Percentiles rank a stretch among this genome's conserved stretches.
Evolutionary conservation across 2,797 vertebrate genomes (phyloP).

Genomic region (Intellagama lesueurii): DNA sequence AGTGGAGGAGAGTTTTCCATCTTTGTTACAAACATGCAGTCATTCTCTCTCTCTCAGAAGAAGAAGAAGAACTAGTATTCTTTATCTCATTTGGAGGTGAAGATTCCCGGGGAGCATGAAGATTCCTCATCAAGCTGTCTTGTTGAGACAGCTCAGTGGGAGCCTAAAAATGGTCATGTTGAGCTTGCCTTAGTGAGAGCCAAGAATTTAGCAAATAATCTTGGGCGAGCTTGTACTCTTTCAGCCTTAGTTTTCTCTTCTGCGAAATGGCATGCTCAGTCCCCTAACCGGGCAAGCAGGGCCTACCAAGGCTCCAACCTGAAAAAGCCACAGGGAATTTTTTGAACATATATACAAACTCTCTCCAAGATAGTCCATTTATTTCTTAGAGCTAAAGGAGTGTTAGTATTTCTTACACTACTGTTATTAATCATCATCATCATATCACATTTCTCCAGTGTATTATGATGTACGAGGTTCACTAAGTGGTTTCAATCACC

Average conservation of each 20-base stretch:
- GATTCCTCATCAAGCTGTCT: no score
- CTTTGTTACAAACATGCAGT: no score
- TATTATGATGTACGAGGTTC: constrained; percentile 50
- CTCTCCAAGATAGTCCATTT: constrained; percentile 1
- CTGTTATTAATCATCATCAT: constrained; percentile 34
- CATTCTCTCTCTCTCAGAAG: no score
- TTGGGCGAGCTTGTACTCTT: no score
- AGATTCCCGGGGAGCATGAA: no score
- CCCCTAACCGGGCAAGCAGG: fast-evolving
- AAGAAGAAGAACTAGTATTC: no score
- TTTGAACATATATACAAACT: not conserved
- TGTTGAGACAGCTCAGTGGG: no score
- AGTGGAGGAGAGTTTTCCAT: no score
- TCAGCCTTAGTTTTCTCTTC: not conserved
- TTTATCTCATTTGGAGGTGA: no score
- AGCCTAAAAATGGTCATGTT: no score
- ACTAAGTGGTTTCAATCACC: constrained; percentile 45
- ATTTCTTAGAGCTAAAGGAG: not conserved
- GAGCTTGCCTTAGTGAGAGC: no score
- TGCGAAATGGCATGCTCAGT: not conserved
- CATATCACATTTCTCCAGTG: constrained; percentile 32
- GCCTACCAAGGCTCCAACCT: constrained; percentile 3
- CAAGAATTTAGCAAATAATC: no score
- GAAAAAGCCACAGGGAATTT: not conserved
- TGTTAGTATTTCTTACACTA: constrained; percentile 17